Base-by-base conservation (phyloP, 2,888 invertebrate species). In the Eilema sororculum region DNA sequence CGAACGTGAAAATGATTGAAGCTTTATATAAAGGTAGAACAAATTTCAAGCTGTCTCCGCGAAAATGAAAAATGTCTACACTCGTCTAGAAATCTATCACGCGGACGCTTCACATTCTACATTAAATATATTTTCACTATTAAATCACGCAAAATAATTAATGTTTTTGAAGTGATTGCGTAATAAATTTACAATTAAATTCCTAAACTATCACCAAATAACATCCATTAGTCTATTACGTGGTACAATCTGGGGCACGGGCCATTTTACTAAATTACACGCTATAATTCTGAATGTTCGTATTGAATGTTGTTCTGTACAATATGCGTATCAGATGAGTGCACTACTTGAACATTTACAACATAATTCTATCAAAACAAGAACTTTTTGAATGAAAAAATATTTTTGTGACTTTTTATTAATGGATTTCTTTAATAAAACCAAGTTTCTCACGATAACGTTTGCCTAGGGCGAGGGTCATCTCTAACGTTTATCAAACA, bases 401-500 rank as follows among this genome's bases (percentile, higher is more conserved):
- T 22, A n/a, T 46, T 66, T 22, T 60, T 69, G 72, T 71, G 63
- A 62, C 41, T 64, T 73, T 8, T 58, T 24, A 58, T 13, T 28
- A n/a, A 58, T 65, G 65, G 64, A 72, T 74, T 75, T 72, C 57
- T 76, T 77, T 72, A 77, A 69, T 75, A 61, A 73, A 64, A 75
- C 77, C 73, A 79, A 83, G 76, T 86, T 88, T 88, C 86, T 80
- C 84, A 85, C 83, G 86, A 83, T 86, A 85, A 79, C 69, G 74
- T 83, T 77, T 83, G 79, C 80, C 84, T 71, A 77, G 82, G 81
- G 82, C 81, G 67, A 73, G 70, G 83, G 86, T 86, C 87, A 85
- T 85, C 85, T 85, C 78, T 79, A 78, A 75, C 80, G 84, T 87
- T 89, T 89, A 89, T 91, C 88, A 84, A 79, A 82, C 71, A 80